Percentiles rank a stretch among this genome's conserved stretches.
Evolutionary conservation across 2,888 invertebrate genomes (phyloP).

Genomic region (Lycaena phlaeas): DNA sequence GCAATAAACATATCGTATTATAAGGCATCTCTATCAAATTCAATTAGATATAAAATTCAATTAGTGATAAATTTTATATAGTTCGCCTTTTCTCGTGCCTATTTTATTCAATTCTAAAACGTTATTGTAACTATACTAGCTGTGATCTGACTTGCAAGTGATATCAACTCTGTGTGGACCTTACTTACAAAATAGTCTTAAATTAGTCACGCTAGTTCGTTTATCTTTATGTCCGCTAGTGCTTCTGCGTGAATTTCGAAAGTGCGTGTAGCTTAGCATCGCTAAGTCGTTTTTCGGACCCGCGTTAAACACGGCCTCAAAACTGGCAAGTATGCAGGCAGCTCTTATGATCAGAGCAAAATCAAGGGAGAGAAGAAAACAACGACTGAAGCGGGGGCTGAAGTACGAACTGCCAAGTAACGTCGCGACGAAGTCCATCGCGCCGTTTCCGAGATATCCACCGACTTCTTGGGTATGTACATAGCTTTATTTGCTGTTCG

Average conservation of each 20-base stretch:
- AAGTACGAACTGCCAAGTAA: constrained; percentile 88
- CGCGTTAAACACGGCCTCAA: constrained; percentile 48
- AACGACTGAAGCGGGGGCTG: constrained; percentile 80
- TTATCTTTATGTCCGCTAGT: background rate
- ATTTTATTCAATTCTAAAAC: constrained; percentile 54
- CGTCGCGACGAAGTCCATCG: constrained; percentile 89
- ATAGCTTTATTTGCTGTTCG: constrained; percentile 20
- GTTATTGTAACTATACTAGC: constrained; percentile 45
- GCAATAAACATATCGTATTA: constrained; percentile 59
- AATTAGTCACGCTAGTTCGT: constrained; percentile 36
- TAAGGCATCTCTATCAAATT: constrained; percentile 35
- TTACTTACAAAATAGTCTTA: constrained; percentile 13
- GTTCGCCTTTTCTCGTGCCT: constrained; percentile 67
- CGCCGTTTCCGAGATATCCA: constrained; percentile 90
- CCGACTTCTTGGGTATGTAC: constrained; percentile 81
- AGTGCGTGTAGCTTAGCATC: constrained; percentile 18
- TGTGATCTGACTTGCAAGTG: constrained; percentile 58
- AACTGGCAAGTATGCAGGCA: constrained; percentile 89
- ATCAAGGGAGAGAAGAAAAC: constrained; percentile 88
- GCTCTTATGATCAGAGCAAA: constrained; percentile 93
- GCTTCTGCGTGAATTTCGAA: background rate
- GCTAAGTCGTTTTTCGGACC: constrained; percentile 34
- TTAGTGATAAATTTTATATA: constrained; percentile 43
- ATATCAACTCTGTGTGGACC: constrained; percentile 32
- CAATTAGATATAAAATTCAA: constrained; percentile 47